These are phyloP conservation scores for Epinotia nisella DNA, from an alignment of 2,888 invertebrate genomes.

Conservation along the genomic window DNA sequence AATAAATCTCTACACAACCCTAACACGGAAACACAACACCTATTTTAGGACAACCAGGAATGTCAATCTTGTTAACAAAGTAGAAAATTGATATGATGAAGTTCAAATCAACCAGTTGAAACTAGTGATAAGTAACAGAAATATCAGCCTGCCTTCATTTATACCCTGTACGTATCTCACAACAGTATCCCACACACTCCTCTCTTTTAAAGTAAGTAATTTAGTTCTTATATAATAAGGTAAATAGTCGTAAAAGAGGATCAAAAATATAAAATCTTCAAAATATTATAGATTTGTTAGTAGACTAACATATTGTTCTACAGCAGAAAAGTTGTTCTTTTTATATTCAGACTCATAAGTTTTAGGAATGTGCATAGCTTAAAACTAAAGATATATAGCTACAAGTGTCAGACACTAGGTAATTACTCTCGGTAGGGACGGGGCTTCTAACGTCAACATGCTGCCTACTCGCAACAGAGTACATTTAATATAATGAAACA, in stretches of 20 bases:
- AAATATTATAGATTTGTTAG: conserved; percentile 77
- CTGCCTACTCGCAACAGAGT: conserved; percentile 56
- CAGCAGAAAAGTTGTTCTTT: conserved; percentile 74
- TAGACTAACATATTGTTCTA: conserved; percentile 75
- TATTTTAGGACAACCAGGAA: conserved; percentile 62
- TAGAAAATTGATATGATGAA: conserved; percentile 62
- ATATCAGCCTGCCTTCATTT: conserved; percentile 60
- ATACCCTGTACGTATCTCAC: conserved; percentile 81
- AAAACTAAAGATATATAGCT: conserved; percentile 68
- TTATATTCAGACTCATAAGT: conserved; percentile 78
- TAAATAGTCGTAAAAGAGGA: conserved; percentile 71
- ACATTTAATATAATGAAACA: conserved; percentile 65
- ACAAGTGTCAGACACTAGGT: conserved; percentile 69
- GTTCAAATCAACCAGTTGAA: conserved; percentile 53
- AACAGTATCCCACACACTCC: conserved; percentile 61
- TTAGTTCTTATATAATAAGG: conserved; percentile 75
- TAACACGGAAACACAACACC: conserved; percentile 76
- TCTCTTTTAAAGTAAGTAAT: conserved; percentile 73
- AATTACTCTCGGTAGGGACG: conserved; percentile 59
- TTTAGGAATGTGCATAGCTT: conserved; percentile 82
- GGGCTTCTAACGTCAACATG: conserved; percentile 60
- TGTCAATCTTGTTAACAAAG: conserved; percentile 48
- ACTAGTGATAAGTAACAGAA: conserved; percentile 49
- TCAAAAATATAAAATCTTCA: conserved; percentile 81
- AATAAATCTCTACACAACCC: conserved; percentile 59